Base-by-base conservation (phyloP, 2,113 vertebrate species). In the Gorsachius goisagi region DNA sequence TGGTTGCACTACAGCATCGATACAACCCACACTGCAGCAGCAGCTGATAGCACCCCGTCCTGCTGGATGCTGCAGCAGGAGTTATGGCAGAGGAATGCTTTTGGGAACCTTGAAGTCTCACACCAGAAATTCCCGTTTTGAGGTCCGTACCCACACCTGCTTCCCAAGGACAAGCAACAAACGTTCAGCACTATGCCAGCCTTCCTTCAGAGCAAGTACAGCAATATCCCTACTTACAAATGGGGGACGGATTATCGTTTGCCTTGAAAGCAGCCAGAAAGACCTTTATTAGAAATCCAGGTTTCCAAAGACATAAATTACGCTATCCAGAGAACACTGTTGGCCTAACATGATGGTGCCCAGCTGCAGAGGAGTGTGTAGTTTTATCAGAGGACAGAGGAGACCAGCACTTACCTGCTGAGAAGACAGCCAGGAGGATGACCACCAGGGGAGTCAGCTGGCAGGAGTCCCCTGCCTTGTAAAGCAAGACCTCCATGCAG, bases 401-500 rank as follows among this genome's bases (percentile, higher is more conserved):
- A 75, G n/a, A 12, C 2, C 0, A 1, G 21, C 50, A 88, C 98
- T 97, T 91, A 98, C 99, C 97, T 66, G 98, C 98, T 67, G 98
- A 97, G 89, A 97, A 97, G 84, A 98, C 88, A 9, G 98, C 98
- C 76, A 99, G 97, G 73, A 99, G 96, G 63, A 98, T 80, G 19
- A 99, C 98, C 2, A 95, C 97, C 79, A 99, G 95, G 28, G 99
- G 98, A 6, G 98, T 98, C 73, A 99, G 94, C 96, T 98, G 98
- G 97, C 99, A 99, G 7, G 97, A 98, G 64, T 98, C 96, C 44
- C 98, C 99, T 9, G 91, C 96, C 97, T 99, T 99, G 49, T 98
- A 97, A 26, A 99, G 98, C 93, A 99, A 99, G 9, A 98, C 97
- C 94, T 99, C 99, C 98, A 99, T 99, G 97, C 99, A 99, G 97